A percentile compares a stretch with the other conserved stretches of the same genome.
Conservation (phyloP, 1,140 invertebrate genomes). For the Ceratina australensis region DNA sequence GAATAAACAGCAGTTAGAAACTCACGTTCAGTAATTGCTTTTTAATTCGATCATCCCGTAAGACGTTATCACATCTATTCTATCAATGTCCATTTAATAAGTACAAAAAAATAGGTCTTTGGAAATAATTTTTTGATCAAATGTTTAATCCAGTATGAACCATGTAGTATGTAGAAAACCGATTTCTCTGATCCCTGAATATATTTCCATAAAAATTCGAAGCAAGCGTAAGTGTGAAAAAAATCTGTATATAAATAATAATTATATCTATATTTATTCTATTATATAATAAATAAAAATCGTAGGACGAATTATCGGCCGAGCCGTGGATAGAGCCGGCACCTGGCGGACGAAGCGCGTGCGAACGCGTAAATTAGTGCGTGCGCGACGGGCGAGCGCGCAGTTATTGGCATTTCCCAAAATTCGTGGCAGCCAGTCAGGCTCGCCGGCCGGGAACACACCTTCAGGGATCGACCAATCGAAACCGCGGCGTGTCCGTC, state of each 20-base stretch:
- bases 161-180: conserved; percentile 3
- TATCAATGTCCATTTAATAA: conserved; percentile 12
- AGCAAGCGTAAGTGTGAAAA: too few species aligned
- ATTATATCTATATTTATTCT: too few species aligned
- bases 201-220: not conserved
- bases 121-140: conserved; percentile 13
- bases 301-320: too few species aligned
- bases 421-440: conserved; percentile 32
- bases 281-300: too few species aligned
- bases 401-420: conserved; percentile 46
- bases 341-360: not conserved
- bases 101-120: conserved; percentile 31
- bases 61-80: too few species aligned
- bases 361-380: conserved; percentile 12
- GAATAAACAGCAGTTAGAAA: too few species aligned
- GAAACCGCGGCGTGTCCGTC: conserved; percentile 7
- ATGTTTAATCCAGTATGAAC: conserved; percentile 29
- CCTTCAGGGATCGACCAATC: conserved; percentile 51
- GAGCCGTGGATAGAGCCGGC: too few species aligned
- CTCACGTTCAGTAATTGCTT: too few species aligned
- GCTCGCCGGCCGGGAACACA: conserved; percentile 12
- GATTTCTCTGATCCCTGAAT: not conserved
- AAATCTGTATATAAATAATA: too few species aligned
- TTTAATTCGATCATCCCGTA: too few species aligned
- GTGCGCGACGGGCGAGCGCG: conserved; percentile 40